phyloP scores from a whole-genome alignment of 92 coral and sea anemone species.

The Bergia puertoricense region DNA sequence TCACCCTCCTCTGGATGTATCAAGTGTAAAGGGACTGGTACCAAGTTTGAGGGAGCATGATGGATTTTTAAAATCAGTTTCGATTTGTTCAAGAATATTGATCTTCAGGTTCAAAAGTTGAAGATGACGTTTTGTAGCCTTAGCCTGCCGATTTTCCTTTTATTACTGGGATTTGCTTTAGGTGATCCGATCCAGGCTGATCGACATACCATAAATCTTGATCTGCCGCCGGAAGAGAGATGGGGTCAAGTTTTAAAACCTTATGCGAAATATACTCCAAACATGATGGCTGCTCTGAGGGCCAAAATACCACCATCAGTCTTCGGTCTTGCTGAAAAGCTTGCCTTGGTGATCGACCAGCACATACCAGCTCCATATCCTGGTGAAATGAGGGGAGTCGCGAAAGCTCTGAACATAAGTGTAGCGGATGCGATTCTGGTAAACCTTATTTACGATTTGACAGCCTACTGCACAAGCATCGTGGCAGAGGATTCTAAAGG shows the following conservation, averaged over 20 bases:
- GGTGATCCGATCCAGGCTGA: conserved; percentile 71
- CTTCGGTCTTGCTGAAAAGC: conserved; percentile 62
- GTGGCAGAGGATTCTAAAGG: conserved; percentile 80
- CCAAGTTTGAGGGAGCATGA: not conserved
- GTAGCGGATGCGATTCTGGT: conserved; percentile 64
- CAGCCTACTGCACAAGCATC: conserved; percentile 89
- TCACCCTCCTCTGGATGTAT: no score
- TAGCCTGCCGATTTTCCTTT: conserved; percentile 17
- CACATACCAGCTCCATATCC: conserved; percentile 81
- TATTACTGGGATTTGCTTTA: not conserved
- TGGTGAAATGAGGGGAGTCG: conserved; percentile 74
- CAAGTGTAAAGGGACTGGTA: not conserved
- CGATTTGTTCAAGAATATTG: no score
- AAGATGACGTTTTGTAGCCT: not conserved
- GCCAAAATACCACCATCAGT: conserved; percentile 44
- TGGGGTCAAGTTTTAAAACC: conserved; percentile 67
- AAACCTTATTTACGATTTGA: conserved; percentile 76
- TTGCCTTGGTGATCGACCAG: conserved; percentile 58
- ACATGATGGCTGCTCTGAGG: conserved; percentile 36
- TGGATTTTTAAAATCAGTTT: not conserved
- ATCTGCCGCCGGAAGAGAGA: conserved; percentile 80
- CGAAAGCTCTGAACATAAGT: conserved; percentile 67
- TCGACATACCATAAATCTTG: conserved; percentile 68
- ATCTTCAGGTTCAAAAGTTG: not conserved
- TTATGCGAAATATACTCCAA: conserved; percentile 52